A percentile compares a stretch with the other conserved stretches of the same genome.
phyloP scores from a whole-genome alignment of 2,113 vertebrate genomes.

The Eudorcas thomsonii region DNA sequence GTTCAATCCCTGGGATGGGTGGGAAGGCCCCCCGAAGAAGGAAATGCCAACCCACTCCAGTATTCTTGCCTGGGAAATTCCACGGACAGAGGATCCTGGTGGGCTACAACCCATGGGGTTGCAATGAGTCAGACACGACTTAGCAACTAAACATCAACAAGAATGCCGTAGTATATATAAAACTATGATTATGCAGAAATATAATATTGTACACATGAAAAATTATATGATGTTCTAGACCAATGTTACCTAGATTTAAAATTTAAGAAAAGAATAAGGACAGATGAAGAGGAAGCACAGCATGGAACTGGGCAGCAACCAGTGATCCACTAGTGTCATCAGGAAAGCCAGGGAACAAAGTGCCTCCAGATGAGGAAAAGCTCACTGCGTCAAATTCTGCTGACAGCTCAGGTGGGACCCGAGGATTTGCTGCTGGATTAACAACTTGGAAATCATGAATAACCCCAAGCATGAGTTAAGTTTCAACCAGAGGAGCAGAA shows the following conservation, averaged over 20 bases:
- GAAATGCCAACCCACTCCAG: background rate
- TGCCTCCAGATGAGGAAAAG: background rate
- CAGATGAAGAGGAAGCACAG: background rate
- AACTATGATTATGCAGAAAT: background rate
- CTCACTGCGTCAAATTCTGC: background rate
- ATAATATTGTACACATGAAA: background rate
- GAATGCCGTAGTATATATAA: background rate
- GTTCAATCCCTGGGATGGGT: background rate
- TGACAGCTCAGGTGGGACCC: background rate
- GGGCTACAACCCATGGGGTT: background rate
- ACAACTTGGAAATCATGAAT: background rate
- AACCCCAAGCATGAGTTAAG: background rate
- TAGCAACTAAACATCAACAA: background rate
- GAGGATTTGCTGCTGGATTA: background rate
- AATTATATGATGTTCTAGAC: background rate
- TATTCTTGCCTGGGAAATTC: background rate
- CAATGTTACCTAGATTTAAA: background rate
- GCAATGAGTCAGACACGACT: background rate
- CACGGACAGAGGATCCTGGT: background rate
- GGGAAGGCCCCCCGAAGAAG: background rate
- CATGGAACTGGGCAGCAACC: background rate
- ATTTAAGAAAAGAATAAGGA: background rate
- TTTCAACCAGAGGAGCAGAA: background rate
- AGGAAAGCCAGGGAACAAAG: background rate
- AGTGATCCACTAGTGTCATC: background rate